phyloP scores from a whole-genome alignment of 2,113 vertebrate species.

The Hemiscyllium ocellatum region DNA sequence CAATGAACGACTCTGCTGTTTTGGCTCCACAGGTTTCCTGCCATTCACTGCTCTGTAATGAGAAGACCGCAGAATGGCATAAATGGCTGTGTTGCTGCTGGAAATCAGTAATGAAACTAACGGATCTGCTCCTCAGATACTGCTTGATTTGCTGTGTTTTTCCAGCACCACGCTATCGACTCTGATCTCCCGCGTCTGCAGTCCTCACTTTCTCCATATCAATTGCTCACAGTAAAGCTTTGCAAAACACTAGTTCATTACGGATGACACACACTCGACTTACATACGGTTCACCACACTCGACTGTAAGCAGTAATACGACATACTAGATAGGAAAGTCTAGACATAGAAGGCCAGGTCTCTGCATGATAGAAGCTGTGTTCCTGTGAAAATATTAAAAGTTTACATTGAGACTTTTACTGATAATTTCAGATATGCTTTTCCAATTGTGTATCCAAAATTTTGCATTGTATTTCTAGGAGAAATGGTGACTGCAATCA shows the following conservation, averaged over 20 bases:
- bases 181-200: no score
- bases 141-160: no score
- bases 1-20: not conserved
- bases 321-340: not conserved
- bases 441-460: not conserved
- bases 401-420: not conserved
- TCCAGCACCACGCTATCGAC: no score
- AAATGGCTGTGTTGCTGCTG: not conserved
- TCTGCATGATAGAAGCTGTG: not conserved
- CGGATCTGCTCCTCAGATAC: no score
- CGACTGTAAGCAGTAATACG: not conserved
- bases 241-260: no score
- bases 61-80: not conserved
- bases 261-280: no score
- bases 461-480: not conserved
- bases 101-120: not conserved
- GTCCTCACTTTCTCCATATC: no score
- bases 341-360: not conserved
- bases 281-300: no score
- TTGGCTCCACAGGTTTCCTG: not conserved
- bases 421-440: not conserved
- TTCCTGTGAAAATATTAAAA: not conserved
- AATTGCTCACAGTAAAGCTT: no score
- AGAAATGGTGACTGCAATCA: not conserved
- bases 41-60: not conserved